phyloP scores from a whole-genome alignment of 2,888 invertebrate species.

The Cataglyphis livida region DNA sequence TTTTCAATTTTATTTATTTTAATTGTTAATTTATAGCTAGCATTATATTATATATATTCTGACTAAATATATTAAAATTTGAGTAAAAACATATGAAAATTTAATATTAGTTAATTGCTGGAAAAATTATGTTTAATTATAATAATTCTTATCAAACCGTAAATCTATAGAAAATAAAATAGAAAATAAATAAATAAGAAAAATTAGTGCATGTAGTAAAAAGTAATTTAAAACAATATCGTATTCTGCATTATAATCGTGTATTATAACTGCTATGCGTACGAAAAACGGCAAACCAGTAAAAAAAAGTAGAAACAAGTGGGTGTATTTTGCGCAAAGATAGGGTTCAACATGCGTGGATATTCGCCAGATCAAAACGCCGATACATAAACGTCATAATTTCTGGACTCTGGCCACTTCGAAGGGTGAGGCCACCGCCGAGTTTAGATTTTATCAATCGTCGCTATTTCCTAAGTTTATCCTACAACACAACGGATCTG shows the following conservation, averaged over 20 bases:
- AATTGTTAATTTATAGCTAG: not conserved
- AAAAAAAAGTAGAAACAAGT: constrained; percentile 74
- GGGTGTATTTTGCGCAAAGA: constrained; percentile 72
- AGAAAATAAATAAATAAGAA: not conserved
- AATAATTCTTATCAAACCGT: not conserved
- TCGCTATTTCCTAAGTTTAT: constrained; percentile 74
- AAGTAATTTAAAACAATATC: not conserved
- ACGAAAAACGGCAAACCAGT: not conserved
- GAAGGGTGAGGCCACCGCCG: constrained; percentile 80
- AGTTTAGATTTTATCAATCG: constrained; percentile 83
- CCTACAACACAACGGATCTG: constrained; percentile 60
- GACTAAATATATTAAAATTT: not conserved
- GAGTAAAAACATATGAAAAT: not conserved
- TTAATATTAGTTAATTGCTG: not conserved
- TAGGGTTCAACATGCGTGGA: constrained; percentile 67
- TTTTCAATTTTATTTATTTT: not conserved
- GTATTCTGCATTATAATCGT: not conserved
- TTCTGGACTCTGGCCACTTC: constrained; percentile 83
- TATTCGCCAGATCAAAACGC: constrained; percentile 78
- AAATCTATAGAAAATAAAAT: not conserved
- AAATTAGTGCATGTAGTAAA: not conserved
- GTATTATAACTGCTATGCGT: not conserved
- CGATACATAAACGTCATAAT: constrained; percentile 80
- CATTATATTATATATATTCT: not conserved
- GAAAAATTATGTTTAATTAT: not conserved